Conservation (phyloP, 2,113 vertebrate genomes). For the Himantopus leucocephalus region DNA sequence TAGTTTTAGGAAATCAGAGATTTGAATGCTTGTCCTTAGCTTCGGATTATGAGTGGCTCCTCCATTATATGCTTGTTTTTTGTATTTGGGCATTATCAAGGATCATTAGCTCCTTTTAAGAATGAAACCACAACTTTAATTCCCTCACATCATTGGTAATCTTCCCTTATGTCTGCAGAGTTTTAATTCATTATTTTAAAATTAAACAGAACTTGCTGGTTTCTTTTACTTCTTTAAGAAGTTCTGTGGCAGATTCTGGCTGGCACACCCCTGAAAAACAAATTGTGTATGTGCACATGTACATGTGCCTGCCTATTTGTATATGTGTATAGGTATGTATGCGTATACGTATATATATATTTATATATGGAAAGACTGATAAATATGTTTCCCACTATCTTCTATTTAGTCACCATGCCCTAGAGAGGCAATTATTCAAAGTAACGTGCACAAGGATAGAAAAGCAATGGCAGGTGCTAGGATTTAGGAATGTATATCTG, state of each 20-base stretch:
- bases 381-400: neutral
- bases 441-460: neutral
- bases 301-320: neutral
- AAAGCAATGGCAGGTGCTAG: neutral
- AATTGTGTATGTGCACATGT: neutral
- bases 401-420: neutral
- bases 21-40: neutral
- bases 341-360: neutral
- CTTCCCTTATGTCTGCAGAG: neutral
- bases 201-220: neutral
- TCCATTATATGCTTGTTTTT: neutral
- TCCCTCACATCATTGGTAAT: neutral
- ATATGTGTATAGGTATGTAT: neutral
- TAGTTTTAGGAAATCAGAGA: neutral
- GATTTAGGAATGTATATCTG: neutral
- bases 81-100: neutral
- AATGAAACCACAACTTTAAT: neutral
- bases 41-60: neutral
- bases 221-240: neutral
- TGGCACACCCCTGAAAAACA: neutral
- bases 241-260: neutral
- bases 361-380: neutral
- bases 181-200: neutral
- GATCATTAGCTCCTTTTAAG: neutral
- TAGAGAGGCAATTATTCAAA: neutral